Conservation (phyloP, 2,113 vertebrate species). For the Miniopterus natalensis region DNA sequence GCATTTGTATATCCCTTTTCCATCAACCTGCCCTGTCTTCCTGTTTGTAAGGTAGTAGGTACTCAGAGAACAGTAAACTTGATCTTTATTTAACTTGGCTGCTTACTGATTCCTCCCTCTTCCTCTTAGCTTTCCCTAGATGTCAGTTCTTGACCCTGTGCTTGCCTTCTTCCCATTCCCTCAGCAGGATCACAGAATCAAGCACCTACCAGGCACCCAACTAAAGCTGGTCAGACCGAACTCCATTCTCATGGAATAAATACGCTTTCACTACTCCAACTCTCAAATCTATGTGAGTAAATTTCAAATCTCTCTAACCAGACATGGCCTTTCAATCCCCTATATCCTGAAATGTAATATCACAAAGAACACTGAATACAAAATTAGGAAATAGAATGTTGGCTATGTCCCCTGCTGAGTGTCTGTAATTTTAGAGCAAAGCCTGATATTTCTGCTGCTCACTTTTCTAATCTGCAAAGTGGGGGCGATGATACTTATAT, state of each 20-base stretch:
- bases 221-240: background rate
- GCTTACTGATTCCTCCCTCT: background rate
- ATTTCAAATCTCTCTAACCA: background rate
- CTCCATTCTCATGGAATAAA: background rate
- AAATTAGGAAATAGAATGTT: background rate
- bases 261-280: accelerated
- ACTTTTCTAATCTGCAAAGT: background rate
- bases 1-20: background rate
- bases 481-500: background rate
- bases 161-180: background rate
- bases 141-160: background rate
- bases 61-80: background rate
- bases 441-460: background rate
- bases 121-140: background rate
- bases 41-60: background rate
- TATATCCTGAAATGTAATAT: background rate
- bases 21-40: background rate
- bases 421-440: background rate
- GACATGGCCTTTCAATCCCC: background rate
- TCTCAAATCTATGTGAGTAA: background rate
- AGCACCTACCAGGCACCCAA: background rate
- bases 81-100: background rate
- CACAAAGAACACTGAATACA: background rate
- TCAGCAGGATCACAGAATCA: background rate
- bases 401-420: background rate